These are phyloP conservation scores for Pipistrellus pygmaeus DNA, from an alignment of 2,797 vertebrate species.

Conservation along the genomic window DNA sequence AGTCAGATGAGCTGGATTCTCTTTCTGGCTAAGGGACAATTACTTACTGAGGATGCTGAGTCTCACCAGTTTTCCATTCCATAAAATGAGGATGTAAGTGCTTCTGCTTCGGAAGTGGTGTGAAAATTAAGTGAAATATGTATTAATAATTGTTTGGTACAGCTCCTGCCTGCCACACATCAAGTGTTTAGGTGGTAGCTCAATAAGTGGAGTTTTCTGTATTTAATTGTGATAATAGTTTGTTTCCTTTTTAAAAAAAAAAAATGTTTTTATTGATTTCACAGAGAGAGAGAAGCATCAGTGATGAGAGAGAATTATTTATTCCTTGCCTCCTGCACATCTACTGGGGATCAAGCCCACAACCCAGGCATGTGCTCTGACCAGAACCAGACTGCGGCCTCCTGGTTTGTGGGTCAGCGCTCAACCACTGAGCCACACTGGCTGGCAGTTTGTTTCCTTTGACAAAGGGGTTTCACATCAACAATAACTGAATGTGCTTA, in stretches of 20 bases:
- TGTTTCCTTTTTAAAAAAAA: neutral
- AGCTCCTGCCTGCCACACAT: neutral
- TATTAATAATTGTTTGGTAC: neutral
- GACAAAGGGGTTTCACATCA: accelerated
- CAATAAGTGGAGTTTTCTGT: neutral
- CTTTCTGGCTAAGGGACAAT: neutral
- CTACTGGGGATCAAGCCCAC: too few species aligned
- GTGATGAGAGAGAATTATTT: too few species aligned
- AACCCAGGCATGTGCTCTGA: too few species aligned
- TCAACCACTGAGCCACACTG: too few species aligned
- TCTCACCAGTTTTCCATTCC: neutral
- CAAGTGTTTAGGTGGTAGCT: neutral
- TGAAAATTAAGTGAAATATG: accelerated
- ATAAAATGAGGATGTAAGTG: accelerated
- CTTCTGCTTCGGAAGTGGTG: accelerated
- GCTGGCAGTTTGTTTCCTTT: neutral
- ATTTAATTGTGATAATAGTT: accelerated
- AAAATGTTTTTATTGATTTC: too few species aligned
- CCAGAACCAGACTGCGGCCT: too few species aligned
- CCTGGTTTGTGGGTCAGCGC: too few species aligned
- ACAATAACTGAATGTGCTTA: accelerated
- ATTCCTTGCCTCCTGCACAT: too few species aligned
- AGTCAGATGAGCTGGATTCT: neutral
- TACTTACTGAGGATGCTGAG: neutral
- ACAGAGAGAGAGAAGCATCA: too few species aligned